These are phyloP conservation scores for Xestia rhomboidea DNA, from an alignment of 2,888 invertebrate genomes.

Conservation along the genomic window DNA sequence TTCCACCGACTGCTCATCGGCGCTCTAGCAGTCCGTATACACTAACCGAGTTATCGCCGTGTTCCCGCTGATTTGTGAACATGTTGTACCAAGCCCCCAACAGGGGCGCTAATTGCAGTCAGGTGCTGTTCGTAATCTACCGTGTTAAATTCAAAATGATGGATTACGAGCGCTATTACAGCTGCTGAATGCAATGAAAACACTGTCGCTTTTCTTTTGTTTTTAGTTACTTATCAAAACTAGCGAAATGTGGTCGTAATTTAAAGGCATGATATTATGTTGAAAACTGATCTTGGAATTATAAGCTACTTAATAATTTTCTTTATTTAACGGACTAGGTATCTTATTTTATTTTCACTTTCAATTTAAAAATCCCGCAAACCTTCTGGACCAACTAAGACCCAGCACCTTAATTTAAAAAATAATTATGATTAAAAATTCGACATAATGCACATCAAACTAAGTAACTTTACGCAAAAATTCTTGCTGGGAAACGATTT, in stretches of 20 bases:
- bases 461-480: too few species aligned
- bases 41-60: conserved; percentile 16
- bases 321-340: too few species aligned
- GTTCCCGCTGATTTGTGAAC: conserved; percentile 2
- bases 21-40: conserved; percentile 15
- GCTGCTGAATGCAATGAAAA: neutral
- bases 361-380: too few species aligned
- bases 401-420: too few species aligned
- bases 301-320: too few species aligned
- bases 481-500: too few species aligned
- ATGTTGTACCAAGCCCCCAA: neutral
- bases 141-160: neutral
- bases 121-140: neutral
- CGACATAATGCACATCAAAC: too few species aligned
- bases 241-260: too few species aligned
- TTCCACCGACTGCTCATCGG: conserved; percentile 27
- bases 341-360: neutral
- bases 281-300: neutral
- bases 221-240: neutral
- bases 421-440: too few species aligned
- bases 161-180: neutral
- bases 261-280: neutral
- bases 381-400: neutral
- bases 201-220: neutral
- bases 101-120: conserved; percentile 9